These are phyloP conservation scores for Tadarida brasiliensis DNA, from an alignment of 2,797 vertebrate genomes.

Conservation along the genomic window DNA sequence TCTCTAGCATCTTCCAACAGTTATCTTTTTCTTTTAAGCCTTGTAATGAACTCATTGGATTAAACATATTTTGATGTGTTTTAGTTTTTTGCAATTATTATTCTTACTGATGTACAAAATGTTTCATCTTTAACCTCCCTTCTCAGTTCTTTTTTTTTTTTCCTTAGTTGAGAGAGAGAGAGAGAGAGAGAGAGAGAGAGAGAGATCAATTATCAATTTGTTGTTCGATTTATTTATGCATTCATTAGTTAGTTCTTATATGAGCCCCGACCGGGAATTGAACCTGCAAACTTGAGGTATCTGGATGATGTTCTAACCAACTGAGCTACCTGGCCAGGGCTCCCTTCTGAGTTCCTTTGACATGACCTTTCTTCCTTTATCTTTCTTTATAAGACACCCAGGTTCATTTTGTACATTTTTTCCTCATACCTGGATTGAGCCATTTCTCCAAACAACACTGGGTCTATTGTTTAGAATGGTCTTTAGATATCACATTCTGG, in stretches of 20 bases:
- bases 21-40: background rate
- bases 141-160: too few relatives aligned
- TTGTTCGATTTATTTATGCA: too few relatives aligned
- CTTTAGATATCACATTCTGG: background rate
- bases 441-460: background rate
- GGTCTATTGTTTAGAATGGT: background rate
- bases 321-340: background rate
- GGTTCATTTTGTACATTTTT: background rate
- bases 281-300: too few relatives aligned
- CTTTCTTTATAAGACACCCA: background rate
- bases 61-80: background rate
- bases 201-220: too few relatives aligned
- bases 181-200: too few relatives aligned
- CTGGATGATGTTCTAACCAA: too few relatives aligned
- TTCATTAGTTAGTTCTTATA: too few relatives aligned
- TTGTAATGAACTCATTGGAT: background rate
- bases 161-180: too few relatives aligned
- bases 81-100: background rate
- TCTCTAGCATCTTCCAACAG: background rate
- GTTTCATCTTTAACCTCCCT: background rate
- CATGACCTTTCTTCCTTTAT: background rate
- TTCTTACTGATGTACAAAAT: background rate
- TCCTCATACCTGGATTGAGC: background rate
- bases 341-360: background rate
- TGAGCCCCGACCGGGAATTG: too few relatives aligned